A percentile compares a stretch with the other conserved stretches of the same genome.
Conservation (phyloP, 2,113 vertebrate species). For the Colistium nudipinnis region DNA sequence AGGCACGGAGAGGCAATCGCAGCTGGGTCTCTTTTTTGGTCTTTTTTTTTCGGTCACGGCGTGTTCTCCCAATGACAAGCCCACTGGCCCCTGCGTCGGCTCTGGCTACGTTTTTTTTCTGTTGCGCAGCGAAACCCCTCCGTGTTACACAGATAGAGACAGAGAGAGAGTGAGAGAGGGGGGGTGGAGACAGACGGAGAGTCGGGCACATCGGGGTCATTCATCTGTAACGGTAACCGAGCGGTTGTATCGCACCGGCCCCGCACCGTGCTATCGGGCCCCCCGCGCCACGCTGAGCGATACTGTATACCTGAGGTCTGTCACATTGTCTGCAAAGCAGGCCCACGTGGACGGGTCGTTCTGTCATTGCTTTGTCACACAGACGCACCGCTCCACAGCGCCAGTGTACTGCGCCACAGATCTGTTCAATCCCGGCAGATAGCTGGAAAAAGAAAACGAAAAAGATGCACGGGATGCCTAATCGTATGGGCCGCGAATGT, state of each 20-base stretch:
- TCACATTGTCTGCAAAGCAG: constrained; percentile 53
- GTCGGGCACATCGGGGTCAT: constrained; percentile 66
- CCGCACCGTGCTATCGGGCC: constrained; percentile 60
- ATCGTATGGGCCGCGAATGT: constrained; percentile 50
- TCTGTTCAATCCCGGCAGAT: constrained; percentile 59
- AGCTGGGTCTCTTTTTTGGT: constrained; percentile 64
- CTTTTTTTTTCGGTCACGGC: constrained; percentile 76
- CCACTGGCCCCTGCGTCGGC: constrained; percentile 63
- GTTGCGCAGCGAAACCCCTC: constrained; percentile 49
- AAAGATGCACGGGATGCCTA: constrained; percentile 60
- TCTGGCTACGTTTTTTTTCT: constrained; percentile 52
- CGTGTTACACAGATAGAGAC: constrained; percentile 57
- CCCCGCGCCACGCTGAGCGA: constrained; percentile 64
- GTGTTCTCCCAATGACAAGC: constrained; percentile 73
- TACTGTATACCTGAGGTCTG: constrained; percentile 75
- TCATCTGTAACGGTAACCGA: constrained; percentile 74
- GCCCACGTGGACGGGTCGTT: constrained; percentile 66
- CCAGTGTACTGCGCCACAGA: constrained; percentile 60
- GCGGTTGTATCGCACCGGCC: constrained; percentile 63
- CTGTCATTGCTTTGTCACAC: constrained; percentile 72
- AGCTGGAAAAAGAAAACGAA: constrained; percentile 40
- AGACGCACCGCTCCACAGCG: constrained; percentile 61
- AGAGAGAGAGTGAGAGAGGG: no score
- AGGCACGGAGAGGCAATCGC: constrained; percentile 82
- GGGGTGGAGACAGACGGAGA: constrained; percentile 51